Evolutionary conservation across 1,140 invertebrate genomes (phyloP), one percentile per base, ranked within the genome.

Genomic region (Drosophila pseudoobscura): DNA sequence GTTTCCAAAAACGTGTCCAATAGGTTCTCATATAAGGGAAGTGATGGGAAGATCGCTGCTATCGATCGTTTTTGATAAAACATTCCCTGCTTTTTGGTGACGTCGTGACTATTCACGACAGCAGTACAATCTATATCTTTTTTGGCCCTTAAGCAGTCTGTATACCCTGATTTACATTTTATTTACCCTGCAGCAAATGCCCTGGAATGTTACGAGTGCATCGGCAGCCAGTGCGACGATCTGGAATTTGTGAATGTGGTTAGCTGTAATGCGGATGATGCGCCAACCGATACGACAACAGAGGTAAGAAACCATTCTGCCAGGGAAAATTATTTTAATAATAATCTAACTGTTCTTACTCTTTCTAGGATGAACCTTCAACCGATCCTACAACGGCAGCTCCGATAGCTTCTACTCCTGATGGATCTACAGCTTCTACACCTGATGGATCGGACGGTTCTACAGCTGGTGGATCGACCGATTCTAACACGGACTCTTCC

Each of bases 181-280:
- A 49, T 6, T 55, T 24, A 15, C 45, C 4, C 35, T 55, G 31
- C 44, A 85, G 82, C 62, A 24, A 65, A 50, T 61, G 51, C 46
- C 22, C 58, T 90, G 13, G 6, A 83, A 7, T 90, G 87, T 20
- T 90, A 90, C 31, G 7, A 58, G 47, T 90, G 87, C 62, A 53
- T 56, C 7, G 87, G 87, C 22, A 4, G 24, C 0, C 58, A 6
- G 0, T 90, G 87, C 50, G 61, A 77, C 5, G 55, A 74, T 39
- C 31, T 70, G 26, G 57, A 71, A 0, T 5, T 5, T 0, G 58
- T 45, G 0, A 4, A n/a, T 0, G 0, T 53, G 11, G 51, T 77
- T 35, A 39, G 29, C 1, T 88, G 84, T 45, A 24, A 43, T 44
- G 5, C 72, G 8, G 59, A 72, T 60, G 49, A 52, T 26, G 3